A percentile compares a stretch with the other conserved stretches of the same genome.
These are phyloP conservation scores for Heteromurus nitidus DNA, from an alignment of 2,888 invertebrate genomes.

Conservation along the genomic window DNA sequence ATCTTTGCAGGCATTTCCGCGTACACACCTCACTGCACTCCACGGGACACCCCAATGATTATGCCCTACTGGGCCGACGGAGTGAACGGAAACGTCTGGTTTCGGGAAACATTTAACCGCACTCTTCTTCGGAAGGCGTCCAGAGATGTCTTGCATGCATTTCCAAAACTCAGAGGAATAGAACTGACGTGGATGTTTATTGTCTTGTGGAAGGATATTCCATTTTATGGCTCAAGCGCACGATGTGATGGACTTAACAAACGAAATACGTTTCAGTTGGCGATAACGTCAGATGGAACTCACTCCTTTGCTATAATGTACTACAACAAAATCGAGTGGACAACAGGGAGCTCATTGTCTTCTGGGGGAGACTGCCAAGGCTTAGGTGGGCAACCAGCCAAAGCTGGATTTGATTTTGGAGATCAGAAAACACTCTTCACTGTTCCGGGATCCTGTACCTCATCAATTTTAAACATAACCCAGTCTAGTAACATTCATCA, in stretches of 20 bases:
- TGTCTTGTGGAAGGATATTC: conserved; percentile 53
- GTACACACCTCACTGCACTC: conserved; percentile 38
- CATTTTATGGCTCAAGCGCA: conserved; percentile 34
- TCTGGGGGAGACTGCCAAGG: conserved; percentile 52
- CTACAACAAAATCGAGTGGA: conserved; percentile 65
- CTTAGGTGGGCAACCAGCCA: conserved; percentile 57
- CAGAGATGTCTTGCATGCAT: conserved; percentile 39
- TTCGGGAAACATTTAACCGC: conserved; percentile 22
- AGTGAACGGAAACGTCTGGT: conserved; percentile 18
- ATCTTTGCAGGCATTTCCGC: conserved; percentile 29
- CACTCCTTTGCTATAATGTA: conserved; percentile 63
- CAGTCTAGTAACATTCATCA: conserved; percentile 48
- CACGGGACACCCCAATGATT: conserved; percentile 53
- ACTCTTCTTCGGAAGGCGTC: conserved; percentile 24
- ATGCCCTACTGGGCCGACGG: conserved; percentile 57
- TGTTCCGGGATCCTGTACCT: conserved; percentile 46
- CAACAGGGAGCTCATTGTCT: conserved; percentile 58
- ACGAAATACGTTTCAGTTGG: conserved; percentile 64
- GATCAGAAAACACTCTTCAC: conserved; percentile 53
- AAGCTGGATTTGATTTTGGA: conserved; percentile 68
- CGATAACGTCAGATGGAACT: conserved; percentile 59
- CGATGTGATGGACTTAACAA: conserved; percentile 9
- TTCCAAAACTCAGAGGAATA: conserved; percentile 38
- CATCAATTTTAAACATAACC: conserved; percentile 28
- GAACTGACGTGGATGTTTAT: conserved; percentile 47